phyloP scores from a whole-genome alignment of 2,113 vertebrate species.

The Hypocryptadius cinnamomeus region DNA sequence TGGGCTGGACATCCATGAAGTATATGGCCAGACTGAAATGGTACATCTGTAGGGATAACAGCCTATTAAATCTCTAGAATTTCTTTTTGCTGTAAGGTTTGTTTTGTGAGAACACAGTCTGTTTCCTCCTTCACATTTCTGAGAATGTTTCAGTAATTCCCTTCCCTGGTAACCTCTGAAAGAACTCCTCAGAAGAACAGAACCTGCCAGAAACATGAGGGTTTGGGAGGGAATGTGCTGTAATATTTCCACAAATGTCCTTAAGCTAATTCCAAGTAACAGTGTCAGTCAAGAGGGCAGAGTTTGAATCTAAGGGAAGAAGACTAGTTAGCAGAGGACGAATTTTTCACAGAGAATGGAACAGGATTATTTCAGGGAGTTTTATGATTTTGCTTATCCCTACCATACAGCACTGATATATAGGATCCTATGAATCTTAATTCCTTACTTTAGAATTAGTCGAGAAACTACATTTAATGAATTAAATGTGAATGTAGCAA shows the following conservation, averaged over 20 bases:
- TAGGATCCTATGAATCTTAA: background rate
- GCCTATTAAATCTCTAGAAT: background rate
- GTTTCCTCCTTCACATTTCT: background rate
- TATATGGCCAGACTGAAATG: slow-evolving; percentile 80
- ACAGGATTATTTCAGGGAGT: background rate
- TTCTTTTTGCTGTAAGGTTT: background rate
- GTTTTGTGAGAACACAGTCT: background rate
- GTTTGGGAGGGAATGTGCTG: background rate
- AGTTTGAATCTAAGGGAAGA: background rate
- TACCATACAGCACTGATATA: background rate
- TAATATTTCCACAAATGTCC: background rate
- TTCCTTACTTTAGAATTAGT: background rate
- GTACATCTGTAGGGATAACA: slow-evolving; percentile 26
- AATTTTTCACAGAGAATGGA: background rate
- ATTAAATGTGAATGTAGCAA: background rate
- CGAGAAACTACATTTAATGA: background rate
- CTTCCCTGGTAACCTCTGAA: background rate
- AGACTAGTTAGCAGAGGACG: background rate
- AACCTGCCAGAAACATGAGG: background rate
- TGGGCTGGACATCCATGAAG: slow-evolving; percentile 65
- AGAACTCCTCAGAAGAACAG: background rate
- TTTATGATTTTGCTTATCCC: background rate
- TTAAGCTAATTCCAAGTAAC: background rate
- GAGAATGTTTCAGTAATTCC: background rate
- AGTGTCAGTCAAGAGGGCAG: background rate